Base-by-base conservation (phyloP, 2,113 vertebrate species). In the Zosterops hypoxanthus region DNA sequence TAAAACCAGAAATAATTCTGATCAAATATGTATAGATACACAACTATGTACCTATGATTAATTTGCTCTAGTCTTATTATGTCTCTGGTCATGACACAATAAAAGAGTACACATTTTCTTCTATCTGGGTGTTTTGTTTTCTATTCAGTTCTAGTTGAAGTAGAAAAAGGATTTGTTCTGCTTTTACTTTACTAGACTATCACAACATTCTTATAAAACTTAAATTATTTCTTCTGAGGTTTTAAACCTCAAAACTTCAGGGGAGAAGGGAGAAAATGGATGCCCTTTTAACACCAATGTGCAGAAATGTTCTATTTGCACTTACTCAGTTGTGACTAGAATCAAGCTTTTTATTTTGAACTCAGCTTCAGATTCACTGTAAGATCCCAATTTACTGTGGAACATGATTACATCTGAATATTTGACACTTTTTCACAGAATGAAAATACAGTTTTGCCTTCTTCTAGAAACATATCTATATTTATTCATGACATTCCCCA, bases 401-500 rank as follows among this genome's bases (percentile, higher is more conserved):
- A 94, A 14, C 24, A 41, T 82, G 25, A 87, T 77, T 81, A 44
- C 22, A 39, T 68, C 22, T 93, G 65, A 82, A 92, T 79, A 55
- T 90, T 77, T 91, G 63, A 36, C 19, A 15, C 4, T 41, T 84
- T 95, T 96, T 59, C 66, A 49, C 42, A n/a, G 34, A 91, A 75
- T 34, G 24, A 91, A 90, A 90, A 76, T 56, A 68, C 4, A 1
- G 14, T 57, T 83, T 92, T 94, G 3, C 28, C 13, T 64, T 52
- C 11, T 55, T 70, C 46, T 86, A 12, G 56, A 91, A 95, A 80
- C 26, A 42, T 78, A 6, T 50, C 41, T 31, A 28, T 84, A 94
- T 89, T 95, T 93, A 94, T 92, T 95, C 39, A 77, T 95, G 6
- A 61, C 17, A 76, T 86, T 93, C 25, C 8, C 7, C 41, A 69